phyloP scores from a whole-genome alignment of 2,797 vertebrate genomes.

The Pipistrellus pipistrellus region DNA sequence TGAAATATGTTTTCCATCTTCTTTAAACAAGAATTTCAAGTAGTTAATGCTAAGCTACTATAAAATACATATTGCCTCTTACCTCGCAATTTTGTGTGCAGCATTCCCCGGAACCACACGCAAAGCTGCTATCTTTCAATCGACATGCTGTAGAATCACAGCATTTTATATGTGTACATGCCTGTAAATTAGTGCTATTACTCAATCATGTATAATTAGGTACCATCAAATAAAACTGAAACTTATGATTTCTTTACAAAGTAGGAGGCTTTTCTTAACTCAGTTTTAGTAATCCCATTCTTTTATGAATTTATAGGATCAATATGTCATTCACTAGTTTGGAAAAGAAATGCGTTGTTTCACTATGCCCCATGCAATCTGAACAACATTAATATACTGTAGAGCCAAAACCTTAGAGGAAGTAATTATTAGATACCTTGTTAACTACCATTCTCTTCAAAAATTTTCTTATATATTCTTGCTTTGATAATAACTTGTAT shows the following conservation, averaged over 20 bases:
- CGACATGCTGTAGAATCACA: slow-evolving; percentile 53
- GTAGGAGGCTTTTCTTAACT: not conserved
- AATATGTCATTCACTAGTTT: not conserved
- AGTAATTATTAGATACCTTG: not conserved
- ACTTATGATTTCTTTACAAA: not conserved
- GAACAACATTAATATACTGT: not conserved
- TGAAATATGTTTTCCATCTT: not conserved
- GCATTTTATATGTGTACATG: slow-evolving; percentile 66
- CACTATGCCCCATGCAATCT: not conserved
- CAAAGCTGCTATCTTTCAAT: fast-evolving
- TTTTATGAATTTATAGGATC: not conserved
- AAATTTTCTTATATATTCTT: not conserved
- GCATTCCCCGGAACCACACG: slow-evolving; percentile 75
- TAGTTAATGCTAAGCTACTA: not conserved
- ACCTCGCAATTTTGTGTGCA: slow-evolving; percentile 55
- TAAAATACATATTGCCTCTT: not conserved
- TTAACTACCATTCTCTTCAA: not conserved
- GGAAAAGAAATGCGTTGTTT: not conserved
- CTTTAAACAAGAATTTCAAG: slow-evolving; percentile 21
- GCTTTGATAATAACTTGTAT: not conserved
- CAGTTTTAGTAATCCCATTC: not conserved
- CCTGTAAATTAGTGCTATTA: slow-evolving; percentile 63
- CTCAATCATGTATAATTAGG: not conserved
- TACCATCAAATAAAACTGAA: not conserved
- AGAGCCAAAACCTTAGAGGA: not conserved